Evolutionary conservation across 2,888 invertebrate genomes (phyloP).

Genomic region (Hemistola chrysoprasaria): DNA sequence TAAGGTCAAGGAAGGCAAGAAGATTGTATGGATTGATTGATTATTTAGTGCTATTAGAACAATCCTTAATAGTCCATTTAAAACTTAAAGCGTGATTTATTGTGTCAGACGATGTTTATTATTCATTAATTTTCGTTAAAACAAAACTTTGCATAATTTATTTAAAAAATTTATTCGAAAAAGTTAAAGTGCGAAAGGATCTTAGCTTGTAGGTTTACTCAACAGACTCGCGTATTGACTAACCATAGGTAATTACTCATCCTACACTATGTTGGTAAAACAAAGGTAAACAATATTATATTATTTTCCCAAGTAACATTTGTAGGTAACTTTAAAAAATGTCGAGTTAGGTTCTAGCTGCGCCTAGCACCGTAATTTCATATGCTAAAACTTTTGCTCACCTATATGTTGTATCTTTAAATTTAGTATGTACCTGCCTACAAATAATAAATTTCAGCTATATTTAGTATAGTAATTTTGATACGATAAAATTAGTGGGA

Average conservation of each 20-base stretch:
- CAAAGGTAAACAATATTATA: constrained; percentile 31
- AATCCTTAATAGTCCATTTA: constrained; percentile 8
- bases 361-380: no score
- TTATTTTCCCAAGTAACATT: constrained; percentile 14
- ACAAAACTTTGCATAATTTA: no score
- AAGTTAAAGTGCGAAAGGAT: constrained; percentile 25
- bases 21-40: constrained; percentile 18
- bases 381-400: no score
- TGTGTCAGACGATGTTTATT: constrained; percentile 2
- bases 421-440: no score
- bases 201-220: constrained; percentile 30
- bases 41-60: constrained; percentile 6
- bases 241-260: constrained; percentile 26
- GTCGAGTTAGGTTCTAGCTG: no score
- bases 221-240: constrained; percentile 29
- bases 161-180: no score
- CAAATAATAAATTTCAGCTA: no score
- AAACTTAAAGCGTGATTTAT: constrained; percentile 8
- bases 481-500: no score
- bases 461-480: no score
- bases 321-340: no score
- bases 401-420: no score
- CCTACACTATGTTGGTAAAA: constrained; percentile 24
- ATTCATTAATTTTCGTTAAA: background rate
- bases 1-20: constrained; percentile 17